Percentiles rank a stretch among this genome's conserved stretches.
phyloP scores from a whole-genome alignment of 2,113 vertebrate species.

The Dasyurus viverrinus region DNA sequence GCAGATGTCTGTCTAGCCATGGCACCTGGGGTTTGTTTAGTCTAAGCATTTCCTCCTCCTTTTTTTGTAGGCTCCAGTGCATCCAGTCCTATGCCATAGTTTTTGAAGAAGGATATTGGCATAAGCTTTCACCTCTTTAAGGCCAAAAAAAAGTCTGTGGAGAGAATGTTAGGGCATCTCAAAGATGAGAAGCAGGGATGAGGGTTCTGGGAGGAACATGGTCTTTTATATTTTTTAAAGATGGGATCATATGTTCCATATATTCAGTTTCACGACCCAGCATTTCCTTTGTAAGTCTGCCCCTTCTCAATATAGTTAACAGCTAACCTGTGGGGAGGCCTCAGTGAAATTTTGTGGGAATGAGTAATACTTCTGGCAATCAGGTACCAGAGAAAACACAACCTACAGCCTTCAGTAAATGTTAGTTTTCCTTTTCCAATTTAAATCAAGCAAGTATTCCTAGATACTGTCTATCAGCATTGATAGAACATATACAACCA shows the following conservation, averaged over 20 bases:
- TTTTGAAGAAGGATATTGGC: fast-evolving
- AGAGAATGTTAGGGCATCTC: fast-evolving
- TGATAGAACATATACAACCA: neutral
- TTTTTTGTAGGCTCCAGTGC: neutral
- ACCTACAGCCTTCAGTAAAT: neutral
- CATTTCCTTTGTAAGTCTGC: neutral
- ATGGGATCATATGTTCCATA: neutral
- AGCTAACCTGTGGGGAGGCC: conserved; percentile 17
- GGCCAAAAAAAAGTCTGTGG: neutral
- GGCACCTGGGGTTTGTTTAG: conserved; percentile 2
- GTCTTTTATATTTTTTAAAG: conserved; percentile 18
- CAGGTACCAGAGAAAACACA: neutral
- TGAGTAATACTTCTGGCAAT: neutral
- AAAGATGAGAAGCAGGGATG: neutral
- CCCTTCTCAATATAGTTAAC: neutral
- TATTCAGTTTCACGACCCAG: neutral
- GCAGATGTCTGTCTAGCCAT: neutral
- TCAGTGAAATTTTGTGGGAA: neutral
- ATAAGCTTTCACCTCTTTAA: neutral
- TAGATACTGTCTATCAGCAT: neutral
- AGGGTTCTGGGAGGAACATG: neutral
- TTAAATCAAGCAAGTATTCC: neutral
- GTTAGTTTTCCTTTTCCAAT: neutral
- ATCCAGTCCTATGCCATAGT: neutral
- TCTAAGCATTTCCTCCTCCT: neutral